Evolutionary conservation across 2,113 vertebrate species (phyloP).

Genomic region (Zosterops hypoxanthus): DNA sequence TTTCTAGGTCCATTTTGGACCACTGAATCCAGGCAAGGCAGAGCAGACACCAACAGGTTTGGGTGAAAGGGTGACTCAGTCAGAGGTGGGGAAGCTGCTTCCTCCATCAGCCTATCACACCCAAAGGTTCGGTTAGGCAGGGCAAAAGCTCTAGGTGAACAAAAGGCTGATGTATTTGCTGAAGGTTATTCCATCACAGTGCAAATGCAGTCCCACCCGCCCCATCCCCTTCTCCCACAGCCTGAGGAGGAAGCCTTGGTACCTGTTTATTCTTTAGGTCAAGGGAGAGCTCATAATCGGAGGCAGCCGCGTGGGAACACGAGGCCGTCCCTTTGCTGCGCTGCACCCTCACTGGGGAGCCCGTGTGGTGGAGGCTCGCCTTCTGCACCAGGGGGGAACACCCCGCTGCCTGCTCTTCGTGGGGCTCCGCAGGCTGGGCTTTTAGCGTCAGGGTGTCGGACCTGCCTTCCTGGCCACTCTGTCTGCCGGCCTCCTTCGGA

Average conservation of each 20-base stretch:
- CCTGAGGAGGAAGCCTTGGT: slow-evolving; percentile 74
- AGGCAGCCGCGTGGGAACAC: slow-evolving; percentile 87
- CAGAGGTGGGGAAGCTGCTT: neutral
- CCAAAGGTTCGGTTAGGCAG: neutral
- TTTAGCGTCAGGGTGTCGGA: slow-evolving; percentile 76
- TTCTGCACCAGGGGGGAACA: slow-evolving; percentile 81
- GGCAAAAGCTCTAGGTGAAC: neutral
- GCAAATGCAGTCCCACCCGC: neutral
- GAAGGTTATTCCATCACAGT: neutral
- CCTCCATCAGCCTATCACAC: neutral
- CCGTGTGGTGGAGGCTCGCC: slow-evolving; percentile 89
- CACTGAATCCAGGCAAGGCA: neutral
- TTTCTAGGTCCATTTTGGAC: neutral
- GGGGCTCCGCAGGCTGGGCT: slow-evolving; percentile 71
- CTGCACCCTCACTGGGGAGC: slow-evolving; percentile 90
- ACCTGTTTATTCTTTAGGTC: slow-evolving; percentile 99
- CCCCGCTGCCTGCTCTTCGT: slow-evolving; percentile 81
- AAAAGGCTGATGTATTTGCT: neutral
- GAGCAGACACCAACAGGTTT: neutral
- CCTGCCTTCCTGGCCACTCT: slow-evolving; percentile 77
- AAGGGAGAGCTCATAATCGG: slow-evolving; percentile 97
- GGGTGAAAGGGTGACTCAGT: neutral
- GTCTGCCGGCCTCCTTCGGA: slow-evolving; percentile 78
- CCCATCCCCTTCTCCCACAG: slow-evolving; percentile 58
- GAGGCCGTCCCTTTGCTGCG: slow-evolving; percentile 84